A percentile compares a stretch with the other conserved stretches of the same genome.
These are phyloP conservation scores for Drosophila paulistorum DNA, from an alignment of 1,140 invertebrate species.

Conservation along the genomic window DNA sequence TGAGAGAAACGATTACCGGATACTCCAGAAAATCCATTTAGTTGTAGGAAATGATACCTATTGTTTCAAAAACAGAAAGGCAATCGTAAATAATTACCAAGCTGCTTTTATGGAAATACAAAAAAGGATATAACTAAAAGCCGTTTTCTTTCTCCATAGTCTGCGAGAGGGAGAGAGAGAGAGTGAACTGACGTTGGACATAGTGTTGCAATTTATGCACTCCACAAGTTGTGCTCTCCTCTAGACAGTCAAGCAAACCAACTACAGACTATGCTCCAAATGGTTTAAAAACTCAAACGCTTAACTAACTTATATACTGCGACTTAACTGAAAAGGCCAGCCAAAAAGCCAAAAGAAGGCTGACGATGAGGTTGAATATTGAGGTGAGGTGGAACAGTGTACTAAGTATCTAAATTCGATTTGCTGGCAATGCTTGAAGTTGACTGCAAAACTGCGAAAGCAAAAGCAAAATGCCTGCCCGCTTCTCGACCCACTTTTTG, in stretches of 20 bases:
- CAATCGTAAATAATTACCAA: no score
- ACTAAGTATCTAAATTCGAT: conserved; percentile 72
- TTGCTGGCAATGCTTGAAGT: conserved; percentile 62
- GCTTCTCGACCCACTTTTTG: conserved; percentile 57
- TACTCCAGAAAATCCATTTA: no score
- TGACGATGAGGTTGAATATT: background rate
- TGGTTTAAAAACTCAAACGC: conserved; percentile 70
- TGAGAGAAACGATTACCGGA: no score
- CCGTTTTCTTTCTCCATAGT: no score
- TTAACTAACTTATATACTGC: conserved; percentile 64
- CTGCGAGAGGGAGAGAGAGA: no score
- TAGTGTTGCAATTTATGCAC: conserved; percentile 57
- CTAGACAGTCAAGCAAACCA: background rate
- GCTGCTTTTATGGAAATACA: background rate
- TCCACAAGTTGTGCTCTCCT: conserved; percentile 56
- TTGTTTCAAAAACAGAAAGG: no score
- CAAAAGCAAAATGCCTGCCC: conserved; percentile 25
- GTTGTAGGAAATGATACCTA: no score
- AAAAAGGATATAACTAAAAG: conserved; percentile 26
- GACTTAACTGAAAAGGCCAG: conserved; percentile 56
- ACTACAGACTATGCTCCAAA: conserved; percentile 49
- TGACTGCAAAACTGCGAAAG: conserved; percentile 24
- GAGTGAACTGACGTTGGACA: background rate
- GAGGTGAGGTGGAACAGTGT: conserved; percentile 18
- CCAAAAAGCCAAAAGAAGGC: conserved; percentile 14